phyloP scores from a whole-genome alignment of 2,888 invertebrate genomes.

The Barypeithes pellucidus region DNA sequence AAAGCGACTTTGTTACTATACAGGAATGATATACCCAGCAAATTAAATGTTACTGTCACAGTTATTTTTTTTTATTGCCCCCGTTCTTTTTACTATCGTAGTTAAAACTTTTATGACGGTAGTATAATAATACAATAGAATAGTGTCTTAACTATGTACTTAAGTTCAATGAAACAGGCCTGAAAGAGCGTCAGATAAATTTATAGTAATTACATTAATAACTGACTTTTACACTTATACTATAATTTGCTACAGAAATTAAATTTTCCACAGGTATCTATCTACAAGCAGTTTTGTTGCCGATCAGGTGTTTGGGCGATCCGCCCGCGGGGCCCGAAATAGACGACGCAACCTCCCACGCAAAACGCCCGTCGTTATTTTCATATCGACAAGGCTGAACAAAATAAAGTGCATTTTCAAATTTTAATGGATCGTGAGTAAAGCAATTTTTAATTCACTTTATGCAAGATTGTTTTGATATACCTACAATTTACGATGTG shows the following conservation, averaged over 20 bases:
- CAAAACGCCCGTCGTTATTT: conserved; percentile 64
- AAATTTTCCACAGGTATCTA: conserved; percentile 57
- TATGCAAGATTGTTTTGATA: conserved; percentile 20
- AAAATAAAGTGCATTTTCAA: conserved; percentile 53
- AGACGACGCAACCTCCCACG: conserved; percentile 61
- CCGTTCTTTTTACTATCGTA: too few relatives aligned
- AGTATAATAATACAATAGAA: too few relatives aligned
- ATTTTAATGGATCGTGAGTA: conserved; percentile 39
- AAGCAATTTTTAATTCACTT: conserved; percentile 35
- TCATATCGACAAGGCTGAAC: conserved; percentile 65
- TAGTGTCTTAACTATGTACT: too few relatives aligned
- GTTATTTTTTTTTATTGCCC: too few relatives aligned
- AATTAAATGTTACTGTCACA: too few relatives aligned
- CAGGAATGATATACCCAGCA: too few relatives aligned
- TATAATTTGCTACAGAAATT: conserved; percentile 10
- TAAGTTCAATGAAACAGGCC: too few relatives aligned
- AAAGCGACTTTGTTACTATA: too few relatives aligned
- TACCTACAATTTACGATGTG: background rate
- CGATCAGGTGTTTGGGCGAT: conserved; percentile 66
- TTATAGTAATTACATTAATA: too few relatives aligned
- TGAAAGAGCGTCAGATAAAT: too few relatives aligned
- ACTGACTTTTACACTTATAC: conserved; percentile 8
- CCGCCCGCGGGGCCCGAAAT: conserved; percentile 57
- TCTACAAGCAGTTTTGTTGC: conserved; percentile 54
- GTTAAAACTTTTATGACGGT: too few relatives aligned